These are phyloP conservation scores for Coelopa frigida DNA, from an alignment of 1,140 invertebrate species.

Conservation along the genomic window DNA sequence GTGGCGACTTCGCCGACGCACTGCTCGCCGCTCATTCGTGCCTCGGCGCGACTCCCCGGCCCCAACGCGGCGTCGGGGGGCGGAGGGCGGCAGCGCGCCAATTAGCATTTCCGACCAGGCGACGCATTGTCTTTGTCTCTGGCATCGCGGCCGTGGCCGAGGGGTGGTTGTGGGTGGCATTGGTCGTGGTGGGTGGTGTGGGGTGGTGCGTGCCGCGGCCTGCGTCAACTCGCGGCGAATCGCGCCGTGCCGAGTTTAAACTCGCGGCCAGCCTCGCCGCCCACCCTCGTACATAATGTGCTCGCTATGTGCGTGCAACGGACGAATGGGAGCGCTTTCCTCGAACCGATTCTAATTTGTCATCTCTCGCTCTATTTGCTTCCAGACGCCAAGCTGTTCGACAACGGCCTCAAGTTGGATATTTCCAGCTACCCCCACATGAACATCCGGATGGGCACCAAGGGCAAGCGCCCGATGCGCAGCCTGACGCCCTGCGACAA, in stretches of 20 bases:
- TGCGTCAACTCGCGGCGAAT: slow-evolving; percentile 6
- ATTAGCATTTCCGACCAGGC: slow-evolving; percentile 40
- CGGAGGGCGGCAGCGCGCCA: slow-evolving; percentile 40
- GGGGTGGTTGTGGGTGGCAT: no score
- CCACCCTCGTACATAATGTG: slow-evolving; percentile 20
- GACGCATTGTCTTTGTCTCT: slow-evolving; percentile 8
- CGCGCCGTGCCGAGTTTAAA: slow-evolving; percentile 5
- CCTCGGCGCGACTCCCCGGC: slow-evolving; percentile 18
- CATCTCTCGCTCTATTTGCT: slow-evolving; percentile 15
- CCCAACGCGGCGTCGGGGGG: slow-evolving; percentile 29
- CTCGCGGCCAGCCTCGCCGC: slow-evolving; percentile 6
- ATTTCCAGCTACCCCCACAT: slow-evolving; percentile 43
- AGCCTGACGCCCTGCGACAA: slow-evolving; percentile 67
- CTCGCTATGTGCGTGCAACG: slow-evolving; percentile 18
- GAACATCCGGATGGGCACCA: slow-evolving; percentile 44
- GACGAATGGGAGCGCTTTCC: slow-evolving; percentile 23
- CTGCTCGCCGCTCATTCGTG: slow-evolving; percentile 44
- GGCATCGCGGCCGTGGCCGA: no score
- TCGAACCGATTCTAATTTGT: background rate
- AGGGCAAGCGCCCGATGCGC: slow-evolving; percentile 63
- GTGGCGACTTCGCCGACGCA: slow-evolving; percentile 15
- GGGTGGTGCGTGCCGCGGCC: no score
- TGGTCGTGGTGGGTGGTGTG: no score
- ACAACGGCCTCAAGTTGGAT: slow-evolving; percentile 44
- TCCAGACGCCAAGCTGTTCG: slow-evolving; percentile 42